Percentiles rank a stretch among this genome's conserved stretches.
Evolutionary conservation across 2,888 invertebrate genomes (phyloP).

Genomic region (Emesis russula): DNA sequence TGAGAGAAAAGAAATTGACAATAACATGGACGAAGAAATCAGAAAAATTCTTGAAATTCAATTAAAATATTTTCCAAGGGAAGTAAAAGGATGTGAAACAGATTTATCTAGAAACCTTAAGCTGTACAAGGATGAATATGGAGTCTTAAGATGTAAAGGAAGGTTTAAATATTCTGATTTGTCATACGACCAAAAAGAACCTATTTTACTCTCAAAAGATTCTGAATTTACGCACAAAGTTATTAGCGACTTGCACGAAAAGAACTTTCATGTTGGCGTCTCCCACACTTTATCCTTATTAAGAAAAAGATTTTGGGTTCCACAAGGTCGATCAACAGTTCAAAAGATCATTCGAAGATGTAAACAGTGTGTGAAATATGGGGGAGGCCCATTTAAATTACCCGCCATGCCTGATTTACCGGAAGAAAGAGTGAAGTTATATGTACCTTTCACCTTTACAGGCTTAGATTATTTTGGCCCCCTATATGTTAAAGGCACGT

Average conservation of each 20-base stretch:
- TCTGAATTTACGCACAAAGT: background rate
- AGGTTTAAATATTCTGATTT: background rate
- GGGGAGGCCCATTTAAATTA: slow-evolving; percentile 83
- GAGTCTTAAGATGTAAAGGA: slow-evolving; percentile 8
- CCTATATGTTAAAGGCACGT: slow-evolving; percentile 34
- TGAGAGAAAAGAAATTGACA: too few species aligned
- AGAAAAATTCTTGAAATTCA: slow-evolving; percentile 18
- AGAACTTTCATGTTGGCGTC: background rate
- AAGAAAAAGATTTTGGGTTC: slow-evolving; percentile 13
- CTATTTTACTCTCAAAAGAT: background rate
- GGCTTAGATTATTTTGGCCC: slow-evolving; percentile 78
- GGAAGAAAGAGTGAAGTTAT: slow-evolving; percentile 74
- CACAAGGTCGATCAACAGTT: slow-evolving; percentile 18
- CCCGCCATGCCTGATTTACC: slow-evolving; percentile 80
- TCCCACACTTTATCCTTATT: background rate
- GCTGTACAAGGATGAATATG: slow-evolving; percentile 18
- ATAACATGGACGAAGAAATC: background rate
- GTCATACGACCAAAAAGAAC: background rate
- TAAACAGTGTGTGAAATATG: slow-evolving; percentile 74
- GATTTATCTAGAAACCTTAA: slow-evolving; percentile 30
- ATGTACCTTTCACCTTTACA: slow-evolving; percentile 68
- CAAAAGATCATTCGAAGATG: slow-evolving; percentile 54
- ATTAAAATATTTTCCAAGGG: slow-evolving; percentile 24
- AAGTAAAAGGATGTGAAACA: slow-evolving; percentile 17
- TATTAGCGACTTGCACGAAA: background rate